phyloP scores from a whole-genome alignment of 2,797 vertebrate species.

The Centroberyx gerrardi region DNA sequence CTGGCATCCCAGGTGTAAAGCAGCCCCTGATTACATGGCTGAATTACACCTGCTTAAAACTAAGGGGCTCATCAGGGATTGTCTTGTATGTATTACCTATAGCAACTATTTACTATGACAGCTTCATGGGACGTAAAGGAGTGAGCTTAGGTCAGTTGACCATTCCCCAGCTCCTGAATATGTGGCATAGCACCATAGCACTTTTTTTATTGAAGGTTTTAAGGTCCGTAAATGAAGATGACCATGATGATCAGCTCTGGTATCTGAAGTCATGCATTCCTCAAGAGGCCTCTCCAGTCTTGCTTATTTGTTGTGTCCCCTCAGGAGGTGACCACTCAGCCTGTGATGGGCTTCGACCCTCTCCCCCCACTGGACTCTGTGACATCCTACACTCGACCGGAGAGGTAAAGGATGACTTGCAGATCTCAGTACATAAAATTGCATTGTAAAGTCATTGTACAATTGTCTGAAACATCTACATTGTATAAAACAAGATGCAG shows the following conservation, averaged over 20 bases:
- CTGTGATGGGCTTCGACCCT: constrained; percentile 96
- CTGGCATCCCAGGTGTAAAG: too few species aligned
- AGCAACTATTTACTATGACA: too few species aligned
- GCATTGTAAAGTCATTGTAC: not conserved
- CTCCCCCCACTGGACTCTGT: constrained; percentile 94
- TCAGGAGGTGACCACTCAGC: constrained; percentile 96
- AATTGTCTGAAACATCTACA: not conserved
- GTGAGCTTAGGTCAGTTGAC: too few species aligned
- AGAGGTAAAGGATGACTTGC: constrained; percentile 86
- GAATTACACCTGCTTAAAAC: too few species aligned
- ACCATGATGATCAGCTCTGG: not conserved
- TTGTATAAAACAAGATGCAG: not conserved
- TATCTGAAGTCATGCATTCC: not conserved
- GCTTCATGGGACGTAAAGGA: too few species aligned
- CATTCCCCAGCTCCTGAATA: not conserved
- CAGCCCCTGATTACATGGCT: too few species aligned
- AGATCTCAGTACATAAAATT: not conserved
- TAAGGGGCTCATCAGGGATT: too few species aligned
- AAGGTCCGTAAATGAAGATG: not conserved
- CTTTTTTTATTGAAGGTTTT: not conserved
- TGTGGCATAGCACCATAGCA: not conserved
- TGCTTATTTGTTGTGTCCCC: constrained; percentile 23
- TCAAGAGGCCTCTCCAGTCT: not conserved
- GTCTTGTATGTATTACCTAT: too few species aligned
- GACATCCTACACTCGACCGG: constrained; percentile 92